Evolutionary conservation across 2,113 vertebrate species (phyloP).

Genomic region (Oreotrochilus melanogaster): DNA sequence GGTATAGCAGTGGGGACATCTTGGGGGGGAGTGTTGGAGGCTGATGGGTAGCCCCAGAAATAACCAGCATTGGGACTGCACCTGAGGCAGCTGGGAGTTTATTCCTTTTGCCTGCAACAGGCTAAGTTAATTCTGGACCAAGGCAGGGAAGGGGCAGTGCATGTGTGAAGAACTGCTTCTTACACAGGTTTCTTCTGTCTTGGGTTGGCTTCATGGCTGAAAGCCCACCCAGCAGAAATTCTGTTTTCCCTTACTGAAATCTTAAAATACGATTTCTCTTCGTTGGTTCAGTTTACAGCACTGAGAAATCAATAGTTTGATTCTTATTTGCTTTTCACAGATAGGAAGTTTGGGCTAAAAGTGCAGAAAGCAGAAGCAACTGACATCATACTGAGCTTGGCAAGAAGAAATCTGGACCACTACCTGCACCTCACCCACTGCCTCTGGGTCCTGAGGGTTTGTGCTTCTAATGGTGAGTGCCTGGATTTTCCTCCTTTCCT

Average conservation of each 20-base stretch:
- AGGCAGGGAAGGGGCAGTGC: background rate
- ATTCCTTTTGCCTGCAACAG: background rate
- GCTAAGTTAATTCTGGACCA: background rate
- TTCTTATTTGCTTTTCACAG: slow-evolving; percentile 67
- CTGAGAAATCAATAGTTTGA: background rate
- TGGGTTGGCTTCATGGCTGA: background rate
- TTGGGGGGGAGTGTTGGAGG: too few species aligned
- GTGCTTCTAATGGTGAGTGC: slow-evolving; percentile 83
- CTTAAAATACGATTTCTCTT: background rate
- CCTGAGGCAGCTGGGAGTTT: background rate
- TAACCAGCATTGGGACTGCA: background rate
- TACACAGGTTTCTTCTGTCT: background rate
- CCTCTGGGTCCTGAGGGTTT: slow-evolving; percentile 86
- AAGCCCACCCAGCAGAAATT: background rate
- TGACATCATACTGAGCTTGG: slow-evolving; percentile 82
- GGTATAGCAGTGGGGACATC: slow-evolving; percentile 74
- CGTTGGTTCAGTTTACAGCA: rapidly evolving
- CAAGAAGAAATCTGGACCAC: slow-evolving; percentile 79
- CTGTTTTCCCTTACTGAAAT: background rate
- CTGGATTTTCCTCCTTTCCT: background rate
- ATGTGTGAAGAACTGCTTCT: rapidly evolving
- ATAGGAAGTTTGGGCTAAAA: slow-evolving; percentile 87
- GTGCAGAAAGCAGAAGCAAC: slow-evolving; percentile 86
- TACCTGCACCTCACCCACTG: slow-evolving; percentile 83
- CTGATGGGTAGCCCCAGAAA: rapidly evolving